Conservation (phyloP, 2,797 vertebrate species). For the Myoxocephalus aenaeus region DNA sequence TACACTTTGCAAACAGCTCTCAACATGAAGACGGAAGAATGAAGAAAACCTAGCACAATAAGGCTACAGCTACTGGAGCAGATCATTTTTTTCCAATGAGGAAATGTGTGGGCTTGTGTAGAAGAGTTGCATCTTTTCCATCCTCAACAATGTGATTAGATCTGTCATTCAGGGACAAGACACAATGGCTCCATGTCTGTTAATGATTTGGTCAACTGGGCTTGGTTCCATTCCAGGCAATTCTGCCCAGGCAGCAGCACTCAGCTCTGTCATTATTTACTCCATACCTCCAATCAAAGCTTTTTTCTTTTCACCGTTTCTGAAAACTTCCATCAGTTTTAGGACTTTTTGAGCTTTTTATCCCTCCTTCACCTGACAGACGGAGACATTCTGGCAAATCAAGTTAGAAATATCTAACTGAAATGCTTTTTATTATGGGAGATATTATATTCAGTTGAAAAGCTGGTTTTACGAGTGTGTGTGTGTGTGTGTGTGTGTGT, state of each 20-base stretch:
- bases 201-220: slow-evolving; percentile 49
- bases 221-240: slow-evolving; percentile 39
- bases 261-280: slow-evolving; percentile 34
- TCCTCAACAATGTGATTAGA: slow-evolving; percentile 47
- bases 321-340: background rate
- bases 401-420: slow-evolving; percentile 18
- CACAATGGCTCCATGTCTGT: slow-evolving; percentile 45
- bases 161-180: slow-evolving; percentile 42
- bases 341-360: background rate
- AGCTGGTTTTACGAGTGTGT: slow-evolving; percentile 26
- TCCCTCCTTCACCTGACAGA: background rate
- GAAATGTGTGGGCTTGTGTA: slow-evolving; percentile 19
- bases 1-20: background rate
- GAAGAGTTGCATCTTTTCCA: slow-evolving; percentile 12
- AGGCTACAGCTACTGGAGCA: background rate
- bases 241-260: slow-evolving; percentile 20
- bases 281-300: slow-evolving; percentile 30
- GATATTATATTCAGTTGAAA: slow-evolving; percentile 19
- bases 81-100: background rate
- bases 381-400: background rate
- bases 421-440: slow-evolving; percentile 24
- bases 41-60: background rate
- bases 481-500: background rate
- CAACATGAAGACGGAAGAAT: background rate
- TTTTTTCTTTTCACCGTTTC: slow-evolving; percentile 7